Conservation (phyloP, 2,113 vertebrate species). For the Mus musculus region DNA sequence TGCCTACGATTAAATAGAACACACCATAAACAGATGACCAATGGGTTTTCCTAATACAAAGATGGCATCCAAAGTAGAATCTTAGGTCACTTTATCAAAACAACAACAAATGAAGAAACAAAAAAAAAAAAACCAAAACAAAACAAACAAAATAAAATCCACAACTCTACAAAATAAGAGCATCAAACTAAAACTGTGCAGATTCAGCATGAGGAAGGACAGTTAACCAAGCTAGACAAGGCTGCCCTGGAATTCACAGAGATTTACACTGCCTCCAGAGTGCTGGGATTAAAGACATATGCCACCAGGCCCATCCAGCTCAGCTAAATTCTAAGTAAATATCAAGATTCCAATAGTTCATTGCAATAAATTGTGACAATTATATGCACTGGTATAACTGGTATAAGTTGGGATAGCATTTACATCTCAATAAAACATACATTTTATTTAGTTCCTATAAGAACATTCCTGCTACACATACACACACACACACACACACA, state of each 20-base stretch:
- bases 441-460: neutral
- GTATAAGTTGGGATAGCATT: neutral
- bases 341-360: neutral
- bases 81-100: neutral
- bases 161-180: neutral
- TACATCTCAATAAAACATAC: neutral
- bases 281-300: neutral
- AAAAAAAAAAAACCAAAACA: neutral
- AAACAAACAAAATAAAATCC: neutral
- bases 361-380: neutral
- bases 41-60: neutral
- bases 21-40: neutral
- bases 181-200: constrained; percentile 15
- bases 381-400: neutral
- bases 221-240: neutral
- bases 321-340: neutral
- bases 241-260: neutral
- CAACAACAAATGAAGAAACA: neutral
- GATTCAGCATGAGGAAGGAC: neutral
- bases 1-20: neutral
- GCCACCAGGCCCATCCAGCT: neutral
- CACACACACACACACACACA: neutral
- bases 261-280: neutral
- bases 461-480: neutral
- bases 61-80: neutral